These are phyloP conservation scores for Mythimna pallens DNA, from an alignment of 2,888 invertebrate genomes.

Conservation along the genomic window DNA sequence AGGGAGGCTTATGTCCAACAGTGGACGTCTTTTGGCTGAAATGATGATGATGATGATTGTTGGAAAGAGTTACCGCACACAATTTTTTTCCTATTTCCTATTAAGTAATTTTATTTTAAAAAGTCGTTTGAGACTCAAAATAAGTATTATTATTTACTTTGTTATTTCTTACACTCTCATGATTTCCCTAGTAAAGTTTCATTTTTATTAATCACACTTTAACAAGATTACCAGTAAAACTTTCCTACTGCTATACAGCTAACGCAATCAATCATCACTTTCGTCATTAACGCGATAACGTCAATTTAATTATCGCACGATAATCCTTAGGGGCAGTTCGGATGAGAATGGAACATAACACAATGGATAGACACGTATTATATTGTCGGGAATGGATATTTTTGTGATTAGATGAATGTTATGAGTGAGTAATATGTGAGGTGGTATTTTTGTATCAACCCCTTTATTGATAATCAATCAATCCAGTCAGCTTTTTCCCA, in stretches of 20 bases:
- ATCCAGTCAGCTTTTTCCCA: not conserved
- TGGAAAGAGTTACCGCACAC: too few species aligned
- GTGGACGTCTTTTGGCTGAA: too few species aligned
- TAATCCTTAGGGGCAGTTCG: constrained; percentile 57
- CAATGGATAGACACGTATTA: constrained; percentile 49
- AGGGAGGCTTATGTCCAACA: too few species aligned
- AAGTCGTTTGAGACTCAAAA: too few species aligned
- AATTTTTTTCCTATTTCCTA: too few species aligned
- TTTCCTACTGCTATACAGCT: constrained; percentile 21
- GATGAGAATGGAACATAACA: constrained; percentile 51
- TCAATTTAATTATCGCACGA: constrained; percentile 58
- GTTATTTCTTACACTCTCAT: not conserved
- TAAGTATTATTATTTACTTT: not conserved
- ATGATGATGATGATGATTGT: too few species aligned
- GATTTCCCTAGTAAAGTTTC: not conserved
- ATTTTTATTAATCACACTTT: constrained; percentile 34
- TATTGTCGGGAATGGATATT: constrained; percentile 43
- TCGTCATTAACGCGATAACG: constrained; percentile 61
- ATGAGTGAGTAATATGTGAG: too few species aligned
- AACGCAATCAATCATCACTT: constrained; percentile 65
- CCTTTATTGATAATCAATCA: constrained; percentile 1
- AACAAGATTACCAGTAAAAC: constrained; percentile 33
- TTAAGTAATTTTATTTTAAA: too few species aligned
- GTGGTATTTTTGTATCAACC: not conserved
- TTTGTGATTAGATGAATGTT: constrained; percentile 35